These are phyloP conservation scores for Pseudomyrmex flavicornis DNA, from an alignment of 1,140 invertebrate species.

Conservation along the genomic window DNA sequence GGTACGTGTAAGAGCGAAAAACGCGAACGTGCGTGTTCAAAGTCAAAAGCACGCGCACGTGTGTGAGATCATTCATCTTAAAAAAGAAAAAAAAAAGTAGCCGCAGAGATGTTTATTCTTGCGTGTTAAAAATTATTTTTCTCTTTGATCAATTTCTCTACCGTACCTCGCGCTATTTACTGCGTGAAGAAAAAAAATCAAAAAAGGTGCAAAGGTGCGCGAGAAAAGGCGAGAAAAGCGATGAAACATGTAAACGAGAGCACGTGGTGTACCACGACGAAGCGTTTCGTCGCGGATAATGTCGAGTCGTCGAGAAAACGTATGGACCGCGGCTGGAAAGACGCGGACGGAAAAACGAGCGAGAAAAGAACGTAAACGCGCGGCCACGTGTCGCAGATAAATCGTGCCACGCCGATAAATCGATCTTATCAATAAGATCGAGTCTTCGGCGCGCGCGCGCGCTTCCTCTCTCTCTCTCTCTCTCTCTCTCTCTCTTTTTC, in stretches of 20 bases:
- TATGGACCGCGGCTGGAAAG: constrained; percentile 33
- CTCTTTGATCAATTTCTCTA: neutral
- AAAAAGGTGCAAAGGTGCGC: neutral
- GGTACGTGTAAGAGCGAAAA: neutral
- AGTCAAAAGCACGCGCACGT: neutral
- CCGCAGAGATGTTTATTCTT: no score
- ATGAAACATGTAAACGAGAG: constrained; percentile 49
- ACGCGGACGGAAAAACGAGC: constrained; percentile 27
- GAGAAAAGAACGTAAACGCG: constrained; percentile 42
- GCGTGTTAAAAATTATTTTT: neutral
- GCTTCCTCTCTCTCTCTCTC: neutral
- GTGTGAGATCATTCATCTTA: no score
- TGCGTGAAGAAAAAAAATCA: neutral
- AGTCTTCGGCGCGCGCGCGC: neutral
- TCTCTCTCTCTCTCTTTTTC: constrained; percentile 1
- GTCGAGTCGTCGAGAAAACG: constrained; percentile 42
- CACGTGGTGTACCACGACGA: constrained; percentile 56
- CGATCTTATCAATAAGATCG: constrained; percentile 73
- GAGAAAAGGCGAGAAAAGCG: neutral
- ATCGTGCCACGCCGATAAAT: constrained; percentile 67
- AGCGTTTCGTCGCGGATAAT: constrained; percentile 60
- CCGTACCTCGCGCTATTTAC: neutral
- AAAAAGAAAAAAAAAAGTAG: no score
- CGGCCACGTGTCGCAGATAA: constrained; percentile 70
- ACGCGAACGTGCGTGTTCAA: constrained; percentile 1